Base-by-base conservation (phyloP, 2,113 vertebrate species). In the Desmodus rotundus region DNA sequence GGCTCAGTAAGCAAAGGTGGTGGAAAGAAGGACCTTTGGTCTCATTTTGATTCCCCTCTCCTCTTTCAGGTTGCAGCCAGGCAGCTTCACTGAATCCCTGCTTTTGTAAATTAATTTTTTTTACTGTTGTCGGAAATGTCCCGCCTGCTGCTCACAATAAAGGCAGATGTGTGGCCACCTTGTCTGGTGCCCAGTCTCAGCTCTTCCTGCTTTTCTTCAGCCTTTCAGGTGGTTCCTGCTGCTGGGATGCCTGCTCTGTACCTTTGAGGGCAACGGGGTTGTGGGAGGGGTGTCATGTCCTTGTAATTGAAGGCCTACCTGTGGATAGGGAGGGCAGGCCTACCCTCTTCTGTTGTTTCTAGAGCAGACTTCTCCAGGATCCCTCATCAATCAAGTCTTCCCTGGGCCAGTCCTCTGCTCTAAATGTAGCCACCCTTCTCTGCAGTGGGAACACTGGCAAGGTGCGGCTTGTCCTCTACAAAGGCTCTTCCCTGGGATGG, bases 41-140 rank as follows among this genome's bases (percentile, higher is more conserved):
- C 89, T 92, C 45, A 26, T 82, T 38, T 20, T 36, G 17, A 84
- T 54, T 33, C 24, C 41, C 36, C 26, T 94, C 28, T 96, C 81
- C 31, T 81, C 91, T 97, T 96, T 16, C 61, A 98, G 97, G 97
- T 96, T 84, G 84, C 82, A n/a, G 5, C 45, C n/a, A 7, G 68
- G 61, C 14, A 16, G 50, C 63, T 38, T 87, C 93, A 31, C 70
- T 2, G 86, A 90, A 65, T n/a, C 41, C 74, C 91, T 73, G 72
- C 93, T 96, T 95, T 96, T 97, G 91, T 98, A 97, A 96, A 92
- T 97, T 92, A 91, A 76, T 9, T 85, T 77, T 95, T 58, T 98
- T 87, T 72, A 98, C 78, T 65, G 0, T 92, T 91, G 77, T 78
- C 36, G 31, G 45, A 93, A 70, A 1, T 19, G 50, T 86, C 77